Evolutionary conservation across 2,888 invertebrate genomes (phyloP).

Genomic region (Xylota sylvarum): DNA sequence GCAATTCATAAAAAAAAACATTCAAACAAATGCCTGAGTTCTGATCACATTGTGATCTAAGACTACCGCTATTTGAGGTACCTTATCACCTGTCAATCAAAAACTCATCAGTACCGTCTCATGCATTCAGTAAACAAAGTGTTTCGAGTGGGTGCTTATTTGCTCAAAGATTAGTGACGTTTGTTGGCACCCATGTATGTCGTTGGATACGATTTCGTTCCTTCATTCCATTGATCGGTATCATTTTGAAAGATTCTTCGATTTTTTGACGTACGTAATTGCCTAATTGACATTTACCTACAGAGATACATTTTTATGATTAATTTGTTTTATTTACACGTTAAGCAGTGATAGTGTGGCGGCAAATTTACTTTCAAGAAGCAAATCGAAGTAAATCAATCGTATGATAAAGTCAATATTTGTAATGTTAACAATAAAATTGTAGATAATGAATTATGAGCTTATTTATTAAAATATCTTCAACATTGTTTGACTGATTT

Average conservation of each 20-base stretch:
- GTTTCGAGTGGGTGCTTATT: constrained; percentile 68
- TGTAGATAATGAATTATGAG: constrained; percentile 3
- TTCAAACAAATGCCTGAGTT: constrained; percentile 10
- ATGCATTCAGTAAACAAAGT: constrained; percentile 56
- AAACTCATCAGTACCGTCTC: constrained; percentile 67
- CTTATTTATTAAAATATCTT: neutral
- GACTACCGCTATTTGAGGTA: constrained; percentile 53
- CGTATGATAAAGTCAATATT: constrained; percentile 50
- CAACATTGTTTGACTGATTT: neutral
- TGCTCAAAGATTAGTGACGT: constrained; percentile 67
- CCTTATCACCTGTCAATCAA: constrained; percentile 78
- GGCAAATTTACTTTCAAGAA: constrained; percentile 37
- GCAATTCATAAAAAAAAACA: constrained; percentile 1
- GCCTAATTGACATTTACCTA: constrained; percentile 70
- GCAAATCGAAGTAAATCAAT: constrained; percentile 39
- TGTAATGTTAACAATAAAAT: constrained; percentile 16
- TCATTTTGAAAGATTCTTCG: constrained; percentile 39
- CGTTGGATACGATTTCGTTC: constrained; percentile 15
- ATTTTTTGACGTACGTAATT: constrained; percentile 67
- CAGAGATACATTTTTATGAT: constrained; percentile 61
- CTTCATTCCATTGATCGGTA: constrained; percentile 37
- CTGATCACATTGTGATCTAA: constrained; percentile 56
- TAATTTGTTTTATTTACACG: constrained; percentile 52
- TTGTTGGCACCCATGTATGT: constrained; percentile 53
- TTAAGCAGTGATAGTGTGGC: constrained; percentile 8